A percentile compares a stretch with the other conserved stretches of the same genome.
These are phyloP conservation scores for Chrysotoxum bicinctum DNA, from an alignment of 2,888 invertebrate genomes.

Conservation along the genomic window DNA sequence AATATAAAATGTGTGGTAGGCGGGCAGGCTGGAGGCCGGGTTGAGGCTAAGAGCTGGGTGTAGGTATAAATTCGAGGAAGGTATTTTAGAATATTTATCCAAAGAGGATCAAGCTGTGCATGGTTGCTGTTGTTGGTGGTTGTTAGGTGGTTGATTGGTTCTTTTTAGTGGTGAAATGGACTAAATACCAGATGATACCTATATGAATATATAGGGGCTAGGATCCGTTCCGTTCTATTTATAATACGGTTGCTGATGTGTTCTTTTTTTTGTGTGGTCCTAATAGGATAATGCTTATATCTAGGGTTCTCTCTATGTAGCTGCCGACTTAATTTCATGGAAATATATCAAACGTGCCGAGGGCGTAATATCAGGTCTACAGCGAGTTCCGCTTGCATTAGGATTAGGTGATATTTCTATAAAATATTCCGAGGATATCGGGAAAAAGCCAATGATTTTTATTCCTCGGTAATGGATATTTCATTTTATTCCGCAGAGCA, in stretches of 20 bases:
- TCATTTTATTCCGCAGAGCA: constrained; percentile 45
- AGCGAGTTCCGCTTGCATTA: constrained; percentile 33
- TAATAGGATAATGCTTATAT: constrained; percentile 55
- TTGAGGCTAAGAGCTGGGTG: not conserved
- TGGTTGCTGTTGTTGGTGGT: constrained; percentile 50
- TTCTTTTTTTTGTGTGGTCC: constrained; percentile 17
- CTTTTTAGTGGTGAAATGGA: constrained; percentile 48
- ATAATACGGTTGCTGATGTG: not conserved
- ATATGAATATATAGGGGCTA: not conserved
- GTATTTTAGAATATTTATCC: constrained; percentile 65
- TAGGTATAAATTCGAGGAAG: constrained; percentile 24
- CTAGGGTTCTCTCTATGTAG: constrained; percentile 9
- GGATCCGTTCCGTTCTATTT: not conserved
- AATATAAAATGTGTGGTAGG: constrained; percentile 14
- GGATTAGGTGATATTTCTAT: constrained; percentile 36
- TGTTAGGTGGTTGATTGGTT: constrained; percentile 64
- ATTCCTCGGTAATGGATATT: constrained; percentile 60
- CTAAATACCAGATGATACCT: constrained; percentile 43
- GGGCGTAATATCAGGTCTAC: constrained; percentile 29
- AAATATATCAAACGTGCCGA: constrained; percentile 31
- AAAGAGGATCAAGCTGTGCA: constrained; percentile 56
- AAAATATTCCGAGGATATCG: constrained; percentile 51
- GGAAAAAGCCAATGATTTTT: constrained; percentile 48
- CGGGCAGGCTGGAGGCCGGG: not conserved
- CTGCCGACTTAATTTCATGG: constrained; percentile 49